Evolutionary conservation across 2,113 vertebrate species (phyloP), one percentile per base, ranked within the genome.

Genomic region (Heterotilapia buettikoferi): DNA sequence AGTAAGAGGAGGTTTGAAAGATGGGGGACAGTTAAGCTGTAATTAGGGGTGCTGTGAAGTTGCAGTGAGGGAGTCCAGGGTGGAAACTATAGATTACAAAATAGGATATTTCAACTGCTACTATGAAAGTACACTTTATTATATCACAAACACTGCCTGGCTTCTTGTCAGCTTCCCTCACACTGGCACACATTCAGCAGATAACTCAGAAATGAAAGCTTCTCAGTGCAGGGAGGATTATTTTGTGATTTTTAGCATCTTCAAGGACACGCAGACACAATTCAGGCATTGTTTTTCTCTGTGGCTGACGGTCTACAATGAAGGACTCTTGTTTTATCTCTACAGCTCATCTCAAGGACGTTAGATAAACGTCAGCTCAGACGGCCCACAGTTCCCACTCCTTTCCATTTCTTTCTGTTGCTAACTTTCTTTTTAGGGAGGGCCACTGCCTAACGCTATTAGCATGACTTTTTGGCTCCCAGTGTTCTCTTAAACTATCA

Each of bases 321-420:
- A 24, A 88, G 71, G 52, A 87, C 83, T 85, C 26, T 57, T 63
- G 12, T 9, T 73, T 84, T 73, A 92, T 93, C 89, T 29, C 79
- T 73, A 50, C 50, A 9, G 4, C 61, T 92, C 13, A 84, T 90
- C 87, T 92, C 88, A 92, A 93, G 93, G 93, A 86, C 84, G 21
- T 82, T n/a, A 54, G 85, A 89, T 57, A 66, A 85, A 81, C 14
- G 16, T 53, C 78, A 86, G 56, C 76, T 61, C 57, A 45, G 82
- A 54, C 12, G 59, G 26, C 13, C 18, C 45, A 66, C 54, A 8
- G 68, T 36, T 66, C 68, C 19, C 12, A 63, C 83, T 85, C 59
- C 61, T 54, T 84, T 84, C 57, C 53, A n/a, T 82, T 82, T 83
- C 83, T 63, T 78, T 89, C 79, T 89, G 73, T 76, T 83, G 54